Evolutionary conservation across 2,797 vertebrate genomes (phyloP).

Genomic region (Gallirallus australis): DNA sequence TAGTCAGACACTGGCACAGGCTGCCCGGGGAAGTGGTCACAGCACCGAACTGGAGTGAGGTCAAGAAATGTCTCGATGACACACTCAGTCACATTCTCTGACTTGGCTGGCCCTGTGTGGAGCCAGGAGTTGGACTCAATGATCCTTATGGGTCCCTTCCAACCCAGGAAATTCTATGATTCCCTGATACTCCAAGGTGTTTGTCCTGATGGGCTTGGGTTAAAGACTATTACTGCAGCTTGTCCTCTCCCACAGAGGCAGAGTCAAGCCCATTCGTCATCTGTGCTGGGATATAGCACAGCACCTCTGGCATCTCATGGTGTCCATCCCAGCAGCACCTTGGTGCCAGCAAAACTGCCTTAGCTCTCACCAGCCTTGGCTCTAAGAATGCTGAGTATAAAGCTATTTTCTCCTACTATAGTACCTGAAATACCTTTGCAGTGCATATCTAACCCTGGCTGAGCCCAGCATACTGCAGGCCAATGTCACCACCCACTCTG

Average conservation of each 20-base stretch:
- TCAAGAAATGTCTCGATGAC: no score
- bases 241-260: neutral
- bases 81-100: no score
- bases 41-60: no score
- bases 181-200: neutral
- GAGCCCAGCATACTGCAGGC: neutral
- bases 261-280: neutral
- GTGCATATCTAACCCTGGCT: neutral
- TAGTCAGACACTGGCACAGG: no score
- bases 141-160: no score
- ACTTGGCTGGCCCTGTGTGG: no score
- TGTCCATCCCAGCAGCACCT: neutral
- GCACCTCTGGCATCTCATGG: rapidly evolving
- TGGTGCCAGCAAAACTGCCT: neutral
- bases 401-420: neutral
- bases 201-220: neutral
- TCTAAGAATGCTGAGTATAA: neutral
- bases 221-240: neutral
- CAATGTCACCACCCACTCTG: neutral
- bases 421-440: neutral
- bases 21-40: no score
- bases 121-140: no score
- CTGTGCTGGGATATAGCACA: neutral
- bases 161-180: no score
- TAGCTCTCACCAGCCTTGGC: neutral